Evolutionary conservation across 2,888 invertebrate species (phyloP), one percentile per base, ranked within the genome.

Genomic region (Chrysolina oricalcia): DNA sequence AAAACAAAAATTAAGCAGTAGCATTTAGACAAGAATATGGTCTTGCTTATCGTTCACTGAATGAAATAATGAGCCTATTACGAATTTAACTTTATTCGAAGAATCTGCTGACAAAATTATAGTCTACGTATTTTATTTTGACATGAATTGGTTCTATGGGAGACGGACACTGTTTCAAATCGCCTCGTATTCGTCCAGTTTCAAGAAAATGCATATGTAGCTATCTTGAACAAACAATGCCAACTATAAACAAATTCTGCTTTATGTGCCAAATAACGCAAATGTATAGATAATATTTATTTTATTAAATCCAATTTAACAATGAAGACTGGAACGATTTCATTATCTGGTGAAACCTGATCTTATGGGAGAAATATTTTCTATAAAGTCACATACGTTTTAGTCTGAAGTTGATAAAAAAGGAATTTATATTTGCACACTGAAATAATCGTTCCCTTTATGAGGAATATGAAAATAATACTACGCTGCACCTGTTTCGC

Each of bases 361-460:
- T 81, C 78, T 76, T 79, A 76, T 80, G 80, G 74, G 78, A 81
- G 78, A 73, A 78, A 77, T 78, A 80, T 80, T 80, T 79, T 79
- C 78, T 77, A 76, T 78, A 79, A 81, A 81, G 78, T 80, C 80
- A 79, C 81, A 80, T 80, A 81, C 76, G 72, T 73, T 68, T 68
- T 71, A 63, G 46, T 71, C 68, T 68, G 53, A 68, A 68, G 19
- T 68, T 68, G 68, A 77, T 77, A 76, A 80, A 77, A 77, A 74
- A 67, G 76, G 79, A 77, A 74, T 79, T 73, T 75, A 74, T 78
- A 72, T 76, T 79, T 78, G 73, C 73, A 71, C 64, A 73, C 71
- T 68, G 67, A 75, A 78, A 78, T 78, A 78, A 80, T 78, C 63
- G 76, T 74, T 72, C 50, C 76, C 73, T 80, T 80, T 79, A 77